These are phyloP conservation scores for Campylorhamphus procurvoides DNA, from an alignment of 2,113 vertebrate genomes.

Conservation along the genomic window DNA sequence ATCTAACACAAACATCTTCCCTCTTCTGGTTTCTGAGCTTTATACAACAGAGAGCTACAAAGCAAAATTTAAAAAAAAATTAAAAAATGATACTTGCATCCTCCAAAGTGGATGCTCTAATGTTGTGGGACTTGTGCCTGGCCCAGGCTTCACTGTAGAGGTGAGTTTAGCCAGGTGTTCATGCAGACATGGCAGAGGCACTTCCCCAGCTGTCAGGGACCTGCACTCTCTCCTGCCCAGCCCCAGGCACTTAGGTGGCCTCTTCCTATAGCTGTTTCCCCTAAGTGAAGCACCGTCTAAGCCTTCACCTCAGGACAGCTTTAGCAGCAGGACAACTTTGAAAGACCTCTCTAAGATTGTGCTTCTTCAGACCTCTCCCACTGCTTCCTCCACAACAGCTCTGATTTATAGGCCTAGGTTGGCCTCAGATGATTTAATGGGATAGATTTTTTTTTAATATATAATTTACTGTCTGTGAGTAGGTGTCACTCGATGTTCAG, in stretches of 20 bases:
- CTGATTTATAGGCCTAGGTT: neutral
- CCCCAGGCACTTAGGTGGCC: neutral
- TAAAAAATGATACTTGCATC: too few species aligned
- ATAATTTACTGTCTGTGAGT: neutral
- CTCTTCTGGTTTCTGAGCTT: neutral
- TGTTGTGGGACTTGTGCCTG: neutral
- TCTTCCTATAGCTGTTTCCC: neutral
- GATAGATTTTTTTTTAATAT: neutral
- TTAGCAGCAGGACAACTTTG: neutral
- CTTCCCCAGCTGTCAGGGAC: neutral
- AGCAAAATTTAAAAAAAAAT: neutral
- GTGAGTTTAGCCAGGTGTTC: neutral
- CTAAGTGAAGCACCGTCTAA: neutral
- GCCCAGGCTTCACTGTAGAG: neutral
- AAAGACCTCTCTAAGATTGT: neutral
- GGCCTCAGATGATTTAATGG: neutral
- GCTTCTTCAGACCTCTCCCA: neutral
- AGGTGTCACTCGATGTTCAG: neutral
- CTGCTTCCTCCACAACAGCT: neutral
- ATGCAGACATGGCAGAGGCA: neutral
- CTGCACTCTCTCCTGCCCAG: neutral
- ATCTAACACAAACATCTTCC: neutral
- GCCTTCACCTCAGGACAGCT: neutral
- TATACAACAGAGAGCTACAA: neutral
- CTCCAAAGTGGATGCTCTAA: neutral